Evolutionary conservation across 2,888 invertebrate genomes (phyloP), one percentile per base, ranked within the genome.

Genomic region (Biston betularia): DNA sequence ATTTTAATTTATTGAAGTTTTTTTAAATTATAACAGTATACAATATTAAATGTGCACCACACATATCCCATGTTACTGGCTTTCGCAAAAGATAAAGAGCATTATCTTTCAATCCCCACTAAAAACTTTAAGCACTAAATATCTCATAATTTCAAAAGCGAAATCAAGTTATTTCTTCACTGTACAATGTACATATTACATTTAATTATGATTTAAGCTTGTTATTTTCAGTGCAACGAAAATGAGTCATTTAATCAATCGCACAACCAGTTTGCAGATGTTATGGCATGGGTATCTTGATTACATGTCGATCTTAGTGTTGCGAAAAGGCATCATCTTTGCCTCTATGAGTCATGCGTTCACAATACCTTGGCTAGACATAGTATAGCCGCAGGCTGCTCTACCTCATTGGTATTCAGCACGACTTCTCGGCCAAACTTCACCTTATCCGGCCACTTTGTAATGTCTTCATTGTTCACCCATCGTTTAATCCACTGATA

Each of bases 391-490:
- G 79, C 75, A 74, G 77, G 80, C 77, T 68, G 75, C 76, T 72
- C 74, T 77, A 79, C 79, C 85, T 90, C 88, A 92, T 92, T 91
- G 83, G 76, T 84, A 93, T 92, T 90, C 91, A 89, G 85, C 85
- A 85, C 87, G 84, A 86, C 83, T 74, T 84, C 78, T 84, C 82
- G 76, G 80, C 85, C 82, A 85, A 88, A 88, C 87, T 83, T 85
- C 79, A 78, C 93, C 92, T 86, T 93, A 90, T 90, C 83, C 85
- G 92, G 88, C 75, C 78, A 85, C 80, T 80, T 84, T 79, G 82
- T 91, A 91, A 92, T 91, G 91, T 91, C 84, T 89, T 89, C 84
- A 92, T 93, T 93, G 93, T 92, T 88, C 81, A 84, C 85, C 79
- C 75, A 82, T 86, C 86, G 84, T 86, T 80, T 87, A 84, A 88